These are phyloP conservation scores for Neoniphon sammara DNA, from an alignment of 2,797 vertebrate genomes.

Conservation along the genomic window DNA sequence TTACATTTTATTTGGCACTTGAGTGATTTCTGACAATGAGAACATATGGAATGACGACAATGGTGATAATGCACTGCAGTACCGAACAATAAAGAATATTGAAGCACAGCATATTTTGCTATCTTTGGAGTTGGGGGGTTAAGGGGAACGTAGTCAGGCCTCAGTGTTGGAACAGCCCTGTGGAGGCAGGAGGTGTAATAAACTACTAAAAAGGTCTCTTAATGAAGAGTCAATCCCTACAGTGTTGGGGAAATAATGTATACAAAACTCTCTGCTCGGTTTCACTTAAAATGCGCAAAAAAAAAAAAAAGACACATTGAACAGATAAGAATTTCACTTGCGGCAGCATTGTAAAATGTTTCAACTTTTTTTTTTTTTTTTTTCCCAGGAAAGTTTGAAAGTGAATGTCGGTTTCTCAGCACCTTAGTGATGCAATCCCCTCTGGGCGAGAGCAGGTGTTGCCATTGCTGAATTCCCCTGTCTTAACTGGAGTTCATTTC, in stretches of 20 bases:
- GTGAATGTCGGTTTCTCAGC: constrained; percentile 9
- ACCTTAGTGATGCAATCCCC: constrained; percentile 7
- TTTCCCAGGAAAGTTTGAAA: not conserved
- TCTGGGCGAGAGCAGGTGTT: constrained; percentile 36
- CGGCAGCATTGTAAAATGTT: not conserved
- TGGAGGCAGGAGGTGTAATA: constrained; percentile 15
- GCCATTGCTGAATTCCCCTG: constrained; percentile 28
- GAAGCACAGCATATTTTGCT: constrained; percentile 73
- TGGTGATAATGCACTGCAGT: constrained; percentile 76
- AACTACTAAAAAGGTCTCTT: not conserved
- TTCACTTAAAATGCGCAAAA: not conserved
- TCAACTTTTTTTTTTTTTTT: not conserved
- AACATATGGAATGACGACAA: constrained; percentile 68
- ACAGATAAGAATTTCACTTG: constrained; percentile 20
- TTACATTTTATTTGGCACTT: constrained; percentile 83
- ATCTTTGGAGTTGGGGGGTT: constrained; percentile 51
- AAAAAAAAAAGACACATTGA: not conserved
- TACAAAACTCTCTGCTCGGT: not conserved
- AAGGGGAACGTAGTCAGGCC: not conserved
- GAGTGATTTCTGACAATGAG: constrained; percentile 76
- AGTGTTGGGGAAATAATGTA: not conserved
- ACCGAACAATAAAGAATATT: constrained; percentile 84
- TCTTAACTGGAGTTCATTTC: constrained; percentile 41
- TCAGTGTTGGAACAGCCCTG: not conserved
- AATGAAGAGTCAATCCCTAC: not conserved